phyloP scores from a whole-genome alignment of 2,113 vertebrate species.

The Thunnus maccoyii region DNA sequence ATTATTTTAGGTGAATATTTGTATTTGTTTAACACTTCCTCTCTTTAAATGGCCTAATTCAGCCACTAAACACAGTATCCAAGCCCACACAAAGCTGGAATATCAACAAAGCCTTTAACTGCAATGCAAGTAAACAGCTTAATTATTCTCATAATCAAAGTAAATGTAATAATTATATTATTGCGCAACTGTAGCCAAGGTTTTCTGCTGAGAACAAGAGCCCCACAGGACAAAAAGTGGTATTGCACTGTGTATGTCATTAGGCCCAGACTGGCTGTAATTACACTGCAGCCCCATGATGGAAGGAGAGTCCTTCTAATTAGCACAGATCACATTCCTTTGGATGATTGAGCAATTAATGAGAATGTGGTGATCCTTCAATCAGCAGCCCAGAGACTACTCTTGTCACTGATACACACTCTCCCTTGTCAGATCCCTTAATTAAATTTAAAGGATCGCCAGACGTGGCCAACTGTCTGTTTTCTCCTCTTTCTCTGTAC shows the following conservation, averaged over 20 bases:
- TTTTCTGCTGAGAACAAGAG: constrained; percentile 34
- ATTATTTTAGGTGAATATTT: constrained; percentile 1
- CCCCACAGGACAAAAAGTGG: constrained; percentile 53
- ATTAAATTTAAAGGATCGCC: constrained; percentile 68
- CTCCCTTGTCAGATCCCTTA: constrained; percentile 60
- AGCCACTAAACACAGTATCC: background rate
- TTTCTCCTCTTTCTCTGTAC: constrained; percentile 21
- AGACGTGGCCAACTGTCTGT: constrained; percentile 25
- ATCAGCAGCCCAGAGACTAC: constrained; percentile 65
- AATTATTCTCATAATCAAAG: constrained; percentile 51
- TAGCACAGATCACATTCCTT: constrained; percentile 86
- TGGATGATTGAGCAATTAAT: constrained; percentile 88
- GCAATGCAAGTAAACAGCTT: constrained; percentile 41
- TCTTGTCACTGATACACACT: constrained; percentile 44
- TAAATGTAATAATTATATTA: constrained; percentile 53
- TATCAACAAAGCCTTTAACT: constrained; percentile 28
- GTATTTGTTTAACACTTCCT: background rate
- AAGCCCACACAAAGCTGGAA: constrained; percentile 29
- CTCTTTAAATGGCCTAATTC: background rate
- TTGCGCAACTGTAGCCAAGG: constrained; percentile 31
- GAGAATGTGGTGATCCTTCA: constrained; percentile 76
- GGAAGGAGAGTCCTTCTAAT: constrained; percentile 88
- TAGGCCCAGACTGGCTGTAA: constrained; percentile 85
- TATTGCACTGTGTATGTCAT: constrained; percentile 57
- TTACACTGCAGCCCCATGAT: constrained; percentile 86